Percentiles rank a stretch among this genome's conserved stretches.
phyloP scores from a whole-genome alignment of 2,113 vertebrate species.

The Hemibagrus wyckioides region DNA sequence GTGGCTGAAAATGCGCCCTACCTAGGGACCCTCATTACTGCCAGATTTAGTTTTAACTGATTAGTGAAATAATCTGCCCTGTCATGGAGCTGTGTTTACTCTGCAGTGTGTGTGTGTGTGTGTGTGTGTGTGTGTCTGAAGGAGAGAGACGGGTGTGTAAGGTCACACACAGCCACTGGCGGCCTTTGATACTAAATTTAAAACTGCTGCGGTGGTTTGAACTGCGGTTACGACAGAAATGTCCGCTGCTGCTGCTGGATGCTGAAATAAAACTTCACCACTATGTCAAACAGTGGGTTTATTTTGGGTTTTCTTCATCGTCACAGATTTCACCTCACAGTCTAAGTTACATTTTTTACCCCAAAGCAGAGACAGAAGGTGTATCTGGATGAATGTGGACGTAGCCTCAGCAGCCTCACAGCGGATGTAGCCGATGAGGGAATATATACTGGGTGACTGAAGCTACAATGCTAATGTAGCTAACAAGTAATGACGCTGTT shows the following conservation, averaged over 20 bases:
- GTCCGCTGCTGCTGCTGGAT: background rate
- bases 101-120: constrained; percentile 16
- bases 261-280: background rate
- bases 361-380: no score
- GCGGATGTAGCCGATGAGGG: background rate
- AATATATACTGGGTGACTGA: background rate
- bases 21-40: background rate
- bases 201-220: constrained; percentile 29
- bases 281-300: background rate
- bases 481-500: background rate
- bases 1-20: background rate
- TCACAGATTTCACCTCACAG: no score
- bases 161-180: constrained; percentile 42
- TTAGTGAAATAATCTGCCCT: constrained; percentile 30
- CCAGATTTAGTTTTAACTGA: background rate
- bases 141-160: constrained; percentile 36
- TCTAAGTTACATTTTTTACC: no score
- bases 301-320: background rate
- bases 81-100: constrained; percentile 39
- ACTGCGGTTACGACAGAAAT: background rate
- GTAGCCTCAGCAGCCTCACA: background rate
- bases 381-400: no score
- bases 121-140: constrained; percentile 33
- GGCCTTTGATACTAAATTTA: constrained; percentile 33
- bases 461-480: background rate